These are phyloP conservation scores for Nasonia oneida DNA, from an alignment of 2,888 invertebrate genomes.

Conservation along the genomic window DNA sequence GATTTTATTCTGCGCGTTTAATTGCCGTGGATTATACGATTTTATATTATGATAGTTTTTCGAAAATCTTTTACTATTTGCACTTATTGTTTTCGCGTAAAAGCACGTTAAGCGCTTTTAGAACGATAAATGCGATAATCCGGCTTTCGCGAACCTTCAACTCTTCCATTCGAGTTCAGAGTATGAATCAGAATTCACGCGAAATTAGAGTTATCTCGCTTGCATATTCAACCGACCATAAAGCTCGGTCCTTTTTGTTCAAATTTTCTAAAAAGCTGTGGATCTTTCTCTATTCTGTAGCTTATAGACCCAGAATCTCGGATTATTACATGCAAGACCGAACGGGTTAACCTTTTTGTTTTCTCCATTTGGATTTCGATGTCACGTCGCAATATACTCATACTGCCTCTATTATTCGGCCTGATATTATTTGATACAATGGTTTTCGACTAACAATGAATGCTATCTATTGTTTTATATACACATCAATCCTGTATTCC, in stretches of 20 bases:
- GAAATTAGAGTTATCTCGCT: conserved; percentile 50
- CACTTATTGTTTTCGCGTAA: not conserved
- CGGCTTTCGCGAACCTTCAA: not conserved
- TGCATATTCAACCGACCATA: conserved; percentile 40
- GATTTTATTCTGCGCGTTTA: not conserved
- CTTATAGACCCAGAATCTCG: conserved; percentile 39
- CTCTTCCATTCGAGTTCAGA: not conserved
- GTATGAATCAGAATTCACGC: conserved; percentile 9
- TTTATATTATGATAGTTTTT: not conserved
- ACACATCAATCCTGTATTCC: not conserved
- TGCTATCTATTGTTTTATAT: not conserved
- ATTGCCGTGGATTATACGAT: not conserved
- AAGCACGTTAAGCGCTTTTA: not conserved
- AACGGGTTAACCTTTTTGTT: conserved; percentile 26
- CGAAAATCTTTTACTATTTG: not conserved
- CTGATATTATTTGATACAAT: not conserved
- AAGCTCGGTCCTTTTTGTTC: conserved; percentile 26
- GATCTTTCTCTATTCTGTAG: not conserved
- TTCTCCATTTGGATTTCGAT: not conserved
- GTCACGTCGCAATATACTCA: not conserved
- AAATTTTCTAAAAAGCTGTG: conserved; percentile 32
- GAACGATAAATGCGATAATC: not conserved
- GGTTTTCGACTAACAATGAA: not conserved
- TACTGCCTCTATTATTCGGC: not conserved
- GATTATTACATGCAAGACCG: conserved; percentile 30